Base-by-base conservation (phyloP, 1,140 invertebrate genomes). In the Colletes gigas region DNA sequence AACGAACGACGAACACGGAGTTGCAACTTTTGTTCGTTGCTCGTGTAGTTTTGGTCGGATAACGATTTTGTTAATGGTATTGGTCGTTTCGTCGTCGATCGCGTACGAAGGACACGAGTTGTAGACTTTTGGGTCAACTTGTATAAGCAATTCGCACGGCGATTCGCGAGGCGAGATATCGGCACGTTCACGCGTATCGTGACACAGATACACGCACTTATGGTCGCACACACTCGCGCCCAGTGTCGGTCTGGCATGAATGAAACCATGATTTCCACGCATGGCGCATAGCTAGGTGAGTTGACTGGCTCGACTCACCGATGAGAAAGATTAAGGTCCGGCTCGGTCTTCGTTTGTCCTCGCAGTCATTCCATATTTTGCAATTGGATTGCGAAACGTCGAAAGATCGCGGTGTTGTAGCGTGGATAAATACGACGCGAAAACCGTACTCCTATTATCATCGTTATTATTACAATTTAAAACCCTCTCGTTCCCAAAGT, bases 221-320 rank as follows among this genome's bases (percentile, higher is more conserved):
- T 6, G 30, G 15, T 2, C 39, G 44, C 57, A 54, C 54, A 55
- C 66, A 62, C 69, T 74, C 21, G 52, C 21, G 55, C 73, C 73
- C 78, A 21, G 67, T n/a, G 83, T 85, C 74, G 69, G 81, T 85
- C 84, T 84, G 86, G 89, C 87, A 92, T 91, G 90, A 91, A 92
- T 92, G 90, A 91, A 91, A 91, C 86, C 89, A 83, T 87, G 83
- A 89, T 88, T 89, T 88, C 87, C 89, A 88, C 88, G 88, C 90
- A 86, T 89, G 83, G 87, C 84, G 89, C 84, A 89, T 89, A 81
- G 84, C 78, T 84, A 88, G 75, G 74, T 71, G 83, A 82, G 69
- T 73, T 65, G 74, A 41, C 59, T 63, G 74, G 57, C 39, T 73
- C 21, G 77, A 72, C 30, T 70, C 68, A 63, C 60, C 68, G 67